These are phyloP conservation scores for Neodiprion lecontei DNA, from an alignment of 1,140 invertebrate genomes.

Conservation along the genomic window DNA sequence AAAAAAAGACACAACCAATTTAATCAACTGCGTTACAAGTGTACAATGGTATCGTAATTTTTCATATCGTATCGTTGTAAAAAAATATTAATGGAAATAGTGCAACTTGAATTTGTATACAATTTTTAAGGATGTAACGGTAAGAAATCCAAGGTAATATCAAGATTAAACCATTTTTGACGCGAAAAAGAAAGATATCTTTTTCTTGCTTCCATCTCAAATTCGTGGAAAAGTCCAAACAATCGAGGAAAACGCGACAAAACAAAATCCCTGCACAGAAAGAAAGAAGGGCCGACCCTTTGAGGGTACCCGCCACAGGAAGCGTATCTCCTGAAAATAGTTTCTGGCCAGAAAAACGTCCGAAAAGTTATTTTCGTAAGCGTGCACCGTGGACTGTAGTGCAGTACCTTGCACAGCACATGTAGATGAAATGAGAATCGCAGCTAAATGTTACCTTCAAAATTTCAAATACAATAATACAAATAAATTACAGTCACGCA, in stretches of 20 bases:
- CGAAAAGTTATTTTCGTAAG: neutral
- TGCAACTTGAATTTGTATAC: neutral
- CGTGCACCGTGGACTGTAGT: no score
- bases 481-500: no score
- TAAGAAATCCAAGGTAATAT: neutral
- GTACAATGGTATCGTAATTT: neutral
- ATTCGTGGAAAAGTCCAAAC: no score
- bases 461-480: no score
- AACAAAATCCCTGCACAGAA: neutral
- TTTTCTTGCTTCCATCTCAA: no score
- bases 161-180: neutral
- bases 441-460: no score
- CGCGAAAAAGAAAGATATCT: no score
- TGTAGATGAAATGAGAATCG: no score
- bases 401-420: no score
- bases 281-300: neutral
- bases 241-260: no score
- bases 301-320: neutral
- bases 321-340: constrained; percentile 1
- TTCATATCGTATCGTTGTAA: neutral
- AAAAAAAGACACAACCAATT: constrained; percentile 21
- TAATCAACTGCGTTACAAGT: constrained; percentile 6
- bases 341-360: neutral
- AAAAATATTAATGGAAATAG: neutral
- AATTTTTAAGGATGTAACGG: neutral